Conservation (phyloP, 2,797 vertebrate species). For the Artibeus lituratus region DNA sequence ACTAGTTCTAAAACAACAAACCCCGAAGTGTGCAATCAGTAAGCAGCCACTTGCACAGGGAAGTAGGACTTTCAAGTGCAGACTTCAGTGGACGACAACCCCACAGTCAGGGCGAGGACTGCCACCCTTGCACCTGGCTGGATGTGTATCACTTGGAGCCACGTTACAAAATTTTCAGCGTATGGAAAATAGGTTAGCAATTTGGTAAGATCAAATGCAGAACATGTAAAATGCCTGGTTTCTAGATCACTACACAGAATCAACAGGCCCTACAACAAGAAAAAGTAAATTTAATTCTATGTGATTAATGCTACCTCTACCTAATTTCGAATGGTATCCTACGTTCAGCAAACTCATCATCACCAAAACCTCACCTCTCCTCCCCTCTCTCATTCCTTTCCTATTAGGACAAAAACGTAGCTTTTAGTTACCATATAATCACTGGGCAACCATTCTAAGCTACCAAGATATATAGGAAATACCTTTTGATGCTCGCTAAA, state of each 20-base stretch:
- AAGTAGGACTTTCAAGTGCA: background rate
- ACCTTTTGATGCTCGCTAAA: background rate
- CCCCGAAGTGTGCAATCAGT: background rate
- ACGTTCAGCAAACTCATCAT: background rate
- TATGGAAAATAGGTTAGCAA: background rate
- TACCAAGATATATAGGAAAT: background rate
- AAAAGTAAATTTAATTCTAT: background rate
- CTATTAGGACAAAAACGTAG: background rate
- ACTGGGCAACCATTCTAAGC: background rate
- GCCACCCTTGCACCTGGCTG: too few relatives aligned
- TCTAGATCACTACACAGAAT: background rate
- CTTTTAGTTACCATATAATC: background rate
- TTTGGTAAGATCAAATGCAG: background rate
- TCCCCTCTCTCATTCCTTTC: background rate
- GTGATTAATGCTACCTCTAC: background rate
- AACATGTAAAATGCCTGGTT: background rate
- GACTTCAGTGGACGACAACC: background rate
- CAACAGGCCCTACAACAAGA: background rate
- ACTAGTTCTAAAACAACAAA: background rate
- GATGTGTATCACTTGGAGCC: background rate
- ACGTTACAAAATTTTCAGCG: background rate
- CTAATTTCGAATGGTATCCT: background rate
- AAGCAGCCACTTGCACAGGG: background rate
- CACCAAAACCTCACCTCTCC: background rate
- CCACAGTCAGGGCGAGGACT: background rate